Base-by-base conservation (phyloP, 2,797 vertebrate genomes). In the Coluber constrictor region DNA sequence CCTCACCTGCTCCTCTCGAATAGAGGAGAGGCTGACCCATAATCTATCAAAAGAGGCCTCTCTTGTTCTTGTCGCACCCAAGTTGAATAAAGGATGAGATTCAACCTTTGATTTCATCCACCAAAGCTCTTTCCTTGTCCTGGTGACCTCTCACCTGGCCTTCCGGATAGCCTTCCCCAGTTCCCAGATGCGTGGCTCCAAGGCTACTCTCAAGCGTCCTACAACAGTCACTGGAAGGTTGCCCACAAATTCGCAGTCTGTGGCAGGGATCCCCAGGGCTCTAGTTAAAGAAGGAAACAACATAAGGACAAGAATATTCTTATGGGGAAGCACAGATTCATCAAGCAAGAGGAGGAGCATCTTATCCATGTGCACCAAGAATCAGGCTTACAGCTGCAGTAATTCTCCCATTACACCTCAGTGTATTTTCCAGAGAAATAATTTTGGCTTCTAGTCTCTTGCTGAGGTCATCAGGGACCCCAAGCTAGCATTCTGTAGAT, bases 191-290 rank as follows among this genome's bases (percentile, higher is more conserved):
- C 97, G 98, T 0, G 98, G 98, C 37, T 98, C 98, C 93, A 99
- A 60, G 0, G 98, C 98, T 15, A 99, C 97, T 13, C 98, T 98
- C 56, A 99, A 97, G 3, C 96, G 97, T 0, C 98, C 98, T 1
- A 98, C 95, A 89, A 98, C 98, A 3, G 96, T 96, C 74, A 98
- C 98, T 0, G 98, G 98, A 87, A 98, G 94, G 13, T 97, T 95
- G 0, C 98, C 98, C 89, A 98, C 98, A 97, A 99, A 98, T 96
- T 98, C 98, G 25, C 98, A 98, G 23, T 98, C 98, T 0, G 98
- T 99, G 63, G 98, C 98, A 5, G 98, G 98, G 94, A 99, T 86
- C 32, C 97, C 97, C 5, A 99, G 96, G 3, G 97, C 98, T 93
- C 99, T 99, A 92, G 1, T 43, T 16, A 55, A 54, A 91, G 60